These are phyloP conservation scores for Piaya cayana DNA, from an alignment of 2,113 vertebrate species.

Conservation along the genomic window DNA sequence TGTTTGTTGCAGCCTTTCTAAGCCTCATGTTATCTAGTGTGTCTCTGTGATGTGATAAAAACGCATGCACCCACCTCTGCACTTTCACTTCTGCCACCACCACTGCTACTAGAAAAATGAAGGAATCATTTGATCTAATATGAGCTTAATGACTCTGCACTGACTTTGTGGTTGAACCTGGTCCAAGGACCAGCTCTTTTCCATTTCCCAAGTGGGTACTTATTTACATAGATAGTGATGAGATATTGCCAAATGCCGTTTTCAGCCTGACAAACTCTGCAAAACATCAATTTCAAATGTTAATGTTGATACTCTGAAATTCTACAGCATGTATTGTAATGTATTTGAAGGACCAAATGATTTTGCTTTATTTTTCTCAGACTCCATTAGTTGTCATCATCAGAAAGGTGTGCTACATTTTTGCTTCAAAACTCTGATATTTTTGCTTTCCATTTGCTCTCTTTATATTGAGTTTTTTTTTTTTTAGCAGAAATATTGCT, in stretches of 20 bases:
- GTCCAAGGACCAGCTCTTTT: neutral
- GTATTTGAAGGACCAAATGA: neutral
- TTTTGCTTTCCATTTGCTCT: neutral
- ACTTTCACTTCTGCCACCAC: neutral
- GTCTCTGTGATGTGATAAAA: neutral
- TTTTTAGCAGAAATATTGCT: neutral
- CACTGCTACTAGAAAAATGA: neutral
- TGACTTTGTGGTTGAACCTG: neutral
- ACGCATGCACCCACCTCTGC: neutral
- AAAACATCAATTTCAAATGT: neutral
- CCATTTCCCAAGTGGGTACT: neutral
- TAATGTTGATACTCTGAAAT: neutral
- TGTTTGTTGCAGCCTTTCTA: neutral
- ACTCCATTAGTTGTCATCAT: neutral
- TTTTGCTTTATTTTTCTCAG: neutral
- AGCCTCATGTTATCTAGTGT: neutral
- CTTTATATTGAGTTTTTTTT: neutral
- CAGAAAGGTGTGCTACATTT: neutral
- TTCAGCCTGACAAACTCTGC: neutral
- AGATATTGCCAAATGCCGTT: neutral
- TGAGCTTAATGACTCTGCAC: neutral
- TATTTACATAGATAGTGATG: neutral
- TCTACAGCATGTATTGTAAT: neutral
- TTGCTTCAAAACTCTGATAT: neutral
- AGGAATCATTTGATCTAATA: neutral